Evolutionary conservation across 1,140 invertebrate species (phyloP), one percentile per base, ranked within the genome.

Genomic region (Whitmania pigra): DNA sequence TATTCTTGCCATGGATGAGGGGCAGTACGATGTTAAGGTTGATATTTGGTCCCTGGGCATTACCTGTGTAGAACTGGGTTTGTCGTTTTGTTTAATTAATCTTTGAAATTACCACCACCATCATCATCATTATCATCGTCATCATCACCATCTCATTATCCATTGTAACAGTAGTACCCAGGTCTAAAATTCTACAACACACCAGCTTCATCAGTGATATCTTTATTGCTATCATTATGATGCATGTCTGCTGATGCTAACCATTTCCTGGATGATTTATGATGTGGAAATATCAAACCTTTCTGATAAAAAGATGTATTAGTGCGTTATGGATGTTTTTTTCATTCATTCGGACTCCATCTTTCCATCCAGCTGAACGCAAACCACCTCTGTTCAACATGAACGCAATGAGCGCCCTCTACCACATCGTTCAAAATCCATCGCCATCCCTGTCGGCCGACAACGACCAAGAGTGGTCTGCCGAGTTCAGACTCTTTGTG

Each of bases 321-420:
- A 17, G 15, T 49, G 43, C 9, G 13, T 49, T 49, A 13, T 49
- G 5, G 43, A 49, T 0, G 11, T 49, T 15, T 0, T 49, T 49
- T 0, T 49, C 43, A 5, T 49, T 49, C 43, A 49, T 49, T 49
- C 13, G 9, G 15, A 49, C 43, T 49, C 43, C 43, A 49, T 11
- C 43, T 17, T 15, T 13, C 9, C 43, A 49, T 49, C 43, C 43
- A 80, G 95, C 97, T 69, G 96, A 99, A 85, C 86, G 94, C 74
- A 98, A 98, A 83, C 97, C 97, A 75, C 97, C 97, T 40, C 94
- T 99, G 83, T 99, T 99, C 83, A 99, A 99, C 83, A 97, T 99
- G 95, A 99, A 99, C 84, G 95, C 96, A 74, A 99, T 99, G 96
- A 97, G 93, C 82, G 96, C 96, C 77, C 86, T 99, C 76, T 99